A percentile compares a stretch with the other conserved stretches of the same genome.
phyloP scores from a whole-genome alignment of 2,797 vertebrate genomes.

The Sciurus vulgaris region DNA sequence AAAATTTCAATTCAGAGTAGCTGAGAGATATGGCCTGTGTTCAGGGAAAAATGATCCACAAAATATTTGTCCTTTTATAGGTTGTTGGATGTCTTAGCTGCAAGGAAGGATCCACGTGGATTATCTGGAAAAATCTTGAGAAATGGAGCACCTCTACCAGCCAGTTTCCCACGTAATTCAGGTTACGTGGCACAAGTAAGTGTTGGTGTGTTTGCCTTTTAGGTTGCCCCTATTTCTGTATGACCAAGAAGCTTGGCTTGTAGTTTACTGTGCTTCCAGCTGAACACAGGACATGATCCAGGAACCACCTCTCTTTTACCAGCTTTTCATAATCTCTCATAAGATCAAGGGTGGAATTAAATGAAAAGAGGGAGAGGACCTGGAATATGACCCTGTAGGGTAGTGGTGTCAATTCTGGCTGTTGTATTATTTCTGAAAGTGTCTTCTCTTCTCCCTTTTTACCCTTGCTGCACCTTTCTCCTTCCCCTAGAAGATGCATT shows the following conservation, averaged over 20 bases:
- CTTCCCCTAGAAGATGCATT: background rate
- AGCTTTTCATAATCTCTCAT: background rate
- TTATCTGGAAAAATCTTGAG: slow-evolving; percentile 89
- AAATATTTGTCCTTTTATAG: slow-evolving; percentile 75
- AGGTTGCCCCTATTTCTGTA: background rate
- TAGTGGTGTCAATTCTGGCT: background rate
- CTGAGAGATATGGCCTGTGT: background rate
- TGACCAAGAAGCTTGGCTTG: background rate
- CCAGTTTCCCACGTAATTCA: slow-evolving; percentile 89
- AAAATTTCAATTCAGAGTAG: slow-evolving; percentile 22
- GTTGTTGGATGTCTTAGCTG: slow-evolving; percentile 89
- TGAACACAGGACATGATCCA: background rate
- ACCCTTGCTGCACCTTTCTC: background rate
- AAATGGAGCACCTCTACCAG: slow-evolving; percentile 87
- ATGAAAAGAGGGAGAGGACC: background rate
- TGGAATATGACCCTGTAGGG: background rate
- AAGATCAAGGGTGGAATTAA: too few species aligned
- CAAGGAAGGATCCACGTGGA: slow-evolving; percentile 88
- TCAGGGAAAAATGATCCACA: background rate
- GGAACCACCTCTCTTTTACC: background rate
- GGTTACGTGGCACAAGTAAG: slow-evolving; percentile 90
- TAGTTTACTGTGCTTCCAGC: background rate
- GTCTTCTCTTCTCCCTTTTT: background rate
- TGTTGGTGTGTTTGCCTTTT: background rate
- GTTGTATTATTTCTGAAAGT: background rate